These are phyloP conservation scores for human DNA, from an alignment of 2,113 vertebrate species.

Conservation along the genomic window DNA sequence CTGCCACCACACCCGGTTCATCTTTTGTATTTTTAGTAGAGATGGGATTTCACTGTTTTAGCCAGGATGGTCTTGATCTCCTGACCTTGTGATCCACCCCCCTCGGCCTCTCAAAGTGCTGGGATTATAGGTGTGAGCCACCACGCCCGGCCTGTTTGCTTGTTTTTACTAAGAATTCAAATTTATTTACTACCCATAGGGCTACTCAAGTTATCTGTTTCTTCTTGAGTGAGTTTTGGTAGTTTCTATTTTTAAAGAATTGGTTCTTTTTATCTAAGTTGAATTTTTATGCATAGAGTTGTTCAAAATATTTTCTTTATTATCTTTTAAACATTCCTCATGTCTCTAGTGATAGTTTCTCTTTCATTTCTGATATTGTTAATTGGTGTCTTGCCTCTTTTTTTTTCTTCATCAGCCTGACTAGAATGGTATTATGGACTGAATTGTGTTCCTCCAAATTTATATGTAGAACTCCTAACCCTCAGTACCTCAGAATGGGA, in stretches of 20 bases:
- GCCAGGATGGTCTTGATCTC: too few species aligned
- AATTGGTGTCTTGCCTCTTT: background rate
- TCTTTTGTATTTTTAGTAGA: too few species aligned
- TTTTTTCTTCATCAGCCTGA: background rate
- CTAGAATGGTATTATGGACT: background rate
- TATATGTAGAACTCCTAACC: background rate
- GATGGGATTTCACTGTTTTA: too few species aligned
- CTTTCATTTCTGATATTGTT: background rate
- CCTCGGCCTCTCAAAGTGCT: too few species aligned
- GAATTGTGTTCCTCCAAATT: background rate
- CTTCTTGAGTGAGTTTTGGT: background rate
- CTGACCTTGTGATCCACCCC: too few species aligned
- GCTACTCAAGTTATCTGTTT: background rate
- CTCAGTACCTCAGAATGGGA: background rate
- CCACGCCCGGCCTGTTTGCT: background rate
- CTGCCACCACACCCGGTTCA: too few species aligned
- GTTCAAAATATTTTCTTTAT: background rate
- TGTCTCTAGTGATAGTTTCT: background rate
- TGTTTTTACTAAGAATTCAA: background rate
- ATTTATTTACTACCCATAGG: background rate
- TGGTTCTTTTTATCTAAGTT: background rate
- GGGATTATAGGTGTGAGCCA: too few species aligned
- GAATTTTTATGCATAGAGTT: background rate
- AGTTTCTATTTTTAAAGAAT: background rate
- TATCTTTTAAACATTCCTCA: background rate